Conservation (phyloP, 2,888 invertebrate species). For the Drosophila eohydei region DNA sequence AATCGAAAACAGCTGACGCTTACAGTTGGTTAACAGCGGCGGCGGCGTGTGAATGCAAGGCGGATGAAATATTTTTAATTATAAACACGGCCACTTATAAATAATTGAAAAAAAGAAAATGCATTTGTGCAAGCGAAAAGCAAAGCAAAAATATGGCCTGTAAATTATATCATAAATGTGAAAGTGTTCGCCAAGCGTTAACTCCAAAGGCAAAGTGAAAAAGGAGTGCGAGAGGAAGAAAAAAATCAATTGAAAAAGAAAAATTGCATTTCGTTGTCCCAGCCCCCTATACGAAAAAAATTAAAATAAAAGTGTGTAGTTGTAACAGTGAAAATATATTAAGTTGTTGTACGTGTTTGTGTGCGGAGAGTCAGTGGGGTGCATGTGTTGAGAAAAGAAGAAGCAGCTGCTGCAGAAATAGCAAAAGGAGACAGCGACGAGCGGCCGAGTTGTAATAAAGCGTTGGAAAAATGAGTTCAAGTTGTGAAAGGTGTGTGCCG, state of each 20-base stretch:
- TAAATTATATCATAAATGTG: conserved; percentile 73
- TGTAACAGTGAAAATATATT: conserved; percentile 57
- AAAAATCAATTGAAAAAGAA: conserved; percentile 71
- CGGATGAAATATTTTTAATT: conserved; percentile 50
- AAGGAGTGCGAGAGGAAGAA: conserved; percentile 66
- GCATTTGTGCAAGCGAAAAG: conserved; percentile 71
- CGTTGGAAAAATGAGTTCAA: conserved; percentile 82
- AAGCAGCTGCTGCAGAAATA: conserved; percentile 71
- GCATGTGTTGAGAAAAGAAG: conserved; percentile 59
- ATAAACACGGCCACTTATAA: conserved; percentile 52
- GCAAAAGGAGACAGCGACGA: conserved; percentile 74
- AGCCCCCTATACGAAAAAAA: conserved; percentile 58
- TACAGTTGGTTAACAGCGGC: conserved; percentile 57
- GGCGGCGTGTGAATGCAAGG: conserved; percentile 50
- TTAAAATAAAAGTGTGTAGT: conserved; percentile 59
- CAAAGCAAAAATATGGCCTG: conserved; percentile 72
- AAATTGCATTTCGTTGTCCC: conserved; percentile 75
- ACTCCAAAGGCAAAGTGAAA: conserved; percentile 47
- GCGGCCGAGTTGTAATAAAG: conserved; percentile 56
- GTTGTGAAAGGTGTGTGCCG: conserved; percentile 84
- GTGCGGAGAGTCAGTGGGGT: conserved; percentile 51
- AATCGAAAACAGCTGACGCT: conserved; percentile 53
- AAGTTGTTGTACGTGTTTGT: conserved; percentile 63
- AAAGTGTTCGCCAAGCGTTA: conserved; percentile 62
- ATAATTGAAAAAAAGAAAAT: conserved; percentile 62